Evolutionary conservation across 2,113 vertebrate genomes (phyloP).

Genomic region (Vicugna pacos): DNA sequence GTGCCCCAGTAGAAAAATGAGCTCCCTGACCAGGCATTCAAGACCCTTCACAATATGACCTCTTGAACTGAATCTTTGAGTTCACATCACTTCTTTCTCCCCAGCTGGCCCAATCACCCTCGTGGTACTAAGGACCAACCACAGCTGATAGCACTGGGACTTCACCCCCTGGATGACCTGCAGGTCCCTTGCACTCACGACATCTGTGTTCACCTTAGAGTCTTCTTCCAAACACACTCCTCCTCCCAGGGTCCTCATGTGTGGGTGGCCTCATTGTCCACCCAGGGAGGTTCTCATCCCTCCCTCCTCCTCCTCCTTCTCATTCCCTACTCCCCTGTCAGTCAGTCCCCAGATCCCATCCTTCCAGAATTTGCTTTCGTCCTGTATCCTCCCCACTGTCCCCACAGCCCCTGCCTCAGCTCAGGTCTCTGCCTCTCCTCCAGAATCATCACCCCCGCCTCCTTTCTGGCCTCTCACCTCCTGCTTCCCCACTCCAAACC

Average conservation of each 20-base stretch:
- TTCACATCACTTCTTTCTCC: not conserved
- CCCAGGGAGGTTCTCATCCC: too few relatives aligned
- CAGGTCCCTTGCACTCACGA: not conserved
- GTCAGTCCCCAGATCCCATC: not conserved
- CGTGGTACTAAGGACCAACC: not conserved
- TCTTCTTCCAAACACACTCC: not conserved
- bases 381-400: not conserved
- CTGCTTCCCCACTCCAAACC: not conserved
- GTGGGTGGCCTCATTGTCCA: not conserved
- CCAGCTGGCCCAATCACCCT: too few relatives aligned
- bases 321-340: too few relatives aligned
- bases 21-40: not conserved
- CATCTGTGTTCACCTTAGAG: too few relatives aligned
- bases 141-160: not conserved
- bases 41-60: not conserved
- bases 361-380: not conserved
- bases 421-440: not conserved
- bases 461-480: not conserved
- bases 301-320: not conserved
- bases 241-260: not conserved
- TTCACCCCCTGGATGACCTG: not conserved
- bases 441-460: not conserved
- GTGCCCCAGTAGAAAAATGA: not conserved
- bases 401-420: not conserved
- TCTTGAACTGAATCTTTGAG: not conserved